Conservation (phyloP, 1,140 invertebrate species). For the Drosophila ohnishii region DNA sequence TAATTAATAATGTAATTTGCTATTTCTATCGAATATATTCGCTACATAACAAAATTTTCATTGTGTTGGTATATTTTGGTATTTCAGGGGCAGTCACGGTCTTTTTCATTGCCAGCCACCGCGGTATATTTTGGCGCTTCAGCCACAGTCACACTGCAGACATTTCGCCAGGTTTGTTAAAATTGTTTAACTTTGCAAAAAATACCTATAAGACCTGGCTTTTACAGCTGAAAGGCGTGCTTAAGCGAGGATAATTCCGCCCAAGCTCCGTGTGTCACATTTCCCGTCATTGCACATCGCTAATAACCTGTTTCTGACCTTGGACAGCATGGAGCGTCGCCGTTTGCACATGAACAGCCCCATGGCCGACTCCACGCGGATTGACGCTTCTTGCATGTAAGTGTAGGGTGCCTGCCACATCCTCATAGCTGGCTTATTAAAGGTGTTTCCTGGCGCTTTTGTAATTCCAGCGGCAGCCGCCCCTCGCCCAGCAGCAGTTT, state of each 20-base stretch:
- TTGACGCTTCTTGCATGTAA: constrained; percentile 48
- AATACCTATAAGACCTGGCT: not conserved
- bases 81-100: not conserved
- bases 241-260: not conserved
- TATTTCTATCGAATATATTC: not conserved
- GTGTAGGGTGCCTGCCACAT: constrained; percentile 15
- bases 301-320: constrained; percentile 24
- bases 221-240: not conserved
- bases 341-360: constrained; percentile 62
- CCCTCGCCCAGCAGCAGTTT: not conserved
- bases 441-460: not conserved
- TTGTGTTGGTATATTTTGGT: not conserved
- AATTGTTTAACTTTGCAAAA: constrained; percentile 5
- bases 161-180: constrained; percentile 33
- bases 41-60: not conserved
- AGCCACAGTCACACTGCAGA: constrained; percentile 7
- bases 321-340: constrained; percentile 62
- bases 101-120: not conserved
- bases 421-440: constrained; percentile 1
- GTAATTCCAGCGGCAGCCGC: constrained; percentile 2
- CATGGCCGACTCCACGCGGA: constrained; percentile 76
- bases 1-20: not conserved
- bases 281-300: not conserved
- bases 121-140: constrained; percentile 33
- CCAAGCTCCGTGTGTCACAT: not conserved